Evolutionary conservation across 2,113 vertebrate genomes (phyloP), one percentile per base, ranked within the genome.

Genomic region (Thermophis baileyi): DNA sequence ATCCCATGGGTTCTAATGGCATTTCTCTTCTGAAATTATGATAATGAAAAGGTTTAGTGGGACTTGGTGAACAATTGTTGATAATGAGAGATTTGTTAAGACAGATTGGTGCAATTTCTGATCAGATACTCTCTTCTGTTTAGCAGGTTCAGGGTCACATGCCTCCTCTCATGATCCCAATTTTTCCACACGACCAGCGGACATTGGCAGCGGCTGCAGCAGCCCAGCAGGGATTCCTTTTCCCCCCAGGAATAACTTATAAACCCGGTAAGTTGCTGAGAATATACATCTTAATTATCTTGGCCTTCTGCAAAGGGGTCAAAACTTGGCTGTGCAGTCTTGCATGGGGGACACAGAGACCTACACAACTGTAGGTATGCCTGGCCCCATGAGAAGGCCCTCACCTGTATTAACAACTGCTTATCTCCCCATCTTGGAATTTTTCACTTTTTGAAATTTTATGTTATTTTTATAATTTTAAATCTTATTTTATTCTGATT

Each of bases 141-240:
- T 98, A 98, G 98, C 99, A 99, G 99, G 99, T 99, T 98, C 99
- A 99, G 98, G 99, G 99, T 99, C 99, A 99, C 98, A 99, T 99
- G 99, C 99, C 99, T 98, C 99, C 99, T 97, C 99, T 99, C 98
- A 99, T 99, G 99, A 99, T 99, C 98, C 99, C 99, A 98, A 99
- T 99, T 98, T 99, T 99, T 98, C 99, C 99, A 99, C 99, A 99
- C 98, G 99, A 99, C 99, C 99, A 99, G 98, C 98, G 99, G 97
- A 99, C 99, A 92, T 98, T 99, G 98, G 99, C 99, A 97, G 99
- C 99, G 81, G 99, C 99, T 91, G 99, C 99, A 95, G 99, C 99
- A 90, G 99, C 99, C 96, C 99, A 99, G 97, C 99, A 99, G 98
- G 99, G 99, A 97, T 99, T 99, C 98, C 99, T 99, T 97, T 99